phyloP scores from a whole-genome alignment of 2,113 vertebrate species.

The Myrmecophaga tridactyla region DNA sequence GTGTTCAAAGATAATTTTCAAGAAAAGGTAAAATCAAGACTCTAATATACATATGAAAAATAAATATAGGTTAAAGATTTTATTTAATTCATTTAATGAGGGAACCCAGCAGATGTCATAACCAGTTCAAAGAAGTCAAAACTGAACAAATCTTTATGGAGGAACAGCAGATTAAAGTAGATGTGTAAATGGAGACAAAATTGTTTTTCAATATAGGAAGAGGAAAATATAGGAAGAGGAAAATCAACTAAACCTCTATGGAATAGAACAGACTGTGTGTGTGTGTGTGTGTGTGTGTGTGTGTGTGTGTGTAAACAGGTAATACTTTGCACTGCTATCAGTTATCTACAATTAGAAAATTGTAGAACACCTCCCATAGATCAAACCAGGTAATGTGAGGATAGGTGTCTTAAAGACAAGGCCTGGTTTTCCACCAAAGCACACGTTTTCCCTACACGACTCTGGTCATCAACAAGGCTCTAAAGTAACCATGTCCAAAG shows the following conservation, averaged over 20 bases:
- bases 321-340: too few species aligned
- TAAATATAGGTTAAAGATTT: background rate
- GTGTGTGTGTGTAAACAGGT: too few species aligned
- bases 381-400: too few species aligned
- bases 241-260: too few species aligned
- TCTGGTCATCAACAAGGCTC: background rate
- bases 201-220: too few species aligned
- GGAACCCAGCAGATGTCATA: background rate
- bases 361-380: too few species aligned
- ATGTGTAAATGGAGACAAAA: background rate
- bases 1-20: background rate
- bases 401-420: too few species aligned
- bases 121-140: background rate
- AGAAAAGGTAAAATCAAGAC: background rate
- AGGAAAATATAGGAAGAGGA: background rate
- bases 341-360: too few species aligned
- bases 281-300: too few species aligned
- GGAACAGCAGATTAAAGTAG: fast-evolving
- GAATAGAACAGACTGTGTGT: too few species aligned
- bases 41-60: background rate
- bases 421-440: too few species aligned
- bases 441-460: background rate
- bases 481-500: background rate
- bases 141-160: fast-evolving
- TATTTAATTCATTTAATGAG: background rate